Evolutionary conservation across 2,888 invertebrate species (phyloP), one percentile per base, ranked within the genome.

Genomic region (Cryptosula pallasiana): DNA sequence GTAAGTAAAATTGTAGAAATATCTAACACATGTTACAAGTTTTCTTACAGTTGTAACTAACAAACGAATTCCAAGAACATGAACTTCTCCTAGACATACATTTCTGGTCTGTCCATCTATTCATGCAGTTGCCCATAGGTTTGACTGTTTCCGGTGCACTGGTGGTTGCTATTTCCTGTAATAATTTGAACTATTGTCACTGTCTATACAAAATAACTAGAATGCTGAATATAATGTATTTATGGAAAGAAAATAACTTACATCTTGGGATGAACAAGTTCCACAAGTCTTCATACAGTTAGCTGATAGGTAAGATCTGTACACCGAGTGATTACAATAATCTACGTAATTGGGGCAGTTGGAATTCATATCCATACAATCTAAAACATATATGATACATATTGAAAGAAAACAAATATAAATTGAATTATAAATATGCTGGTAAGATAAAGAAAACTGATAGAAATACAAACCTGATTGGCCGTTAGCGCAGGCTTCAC

Each of bases 401-500:
- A n/a, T n/a, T n/a, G n/a, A n/a, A n/a, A n/a, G n/a, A n/a, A n/a
- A n/a, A n/a, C n/a, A n/a, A n/a, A n/a, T n/a, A n/a, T n/a, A n/a
- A n/a, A n/a, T n/a, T n/a, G n/a, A 45, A 45, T 20, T 20, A 45
- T 45, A 45, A 45, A 20, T 45, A 20, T 45, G 45, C 20, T 45
- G 45, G 45, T 5, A 5, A 45, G 45, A 13, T 5, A 45, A 45
- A 13, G 20, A 45, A 45, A 5, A 5, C 45, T 13, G 45, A 20
- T 45, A 5, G 45, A 45, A 45, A 5, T 45, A 45, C 45, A 45
- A 16, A 57, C 63, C 32, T 29, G 34, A 32, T 13, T 25, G 9
- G 27, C 27, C 63, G 16, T 13, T 9, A 5, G 5, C 32, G 36
- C 76, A 76, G 1, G 35, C 71, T 36, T 74, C 73, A 55, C 76